Base-by-base conservation (phyloP, 1,140 invertebrate species). In the Drosophila navojoa region DNA sequence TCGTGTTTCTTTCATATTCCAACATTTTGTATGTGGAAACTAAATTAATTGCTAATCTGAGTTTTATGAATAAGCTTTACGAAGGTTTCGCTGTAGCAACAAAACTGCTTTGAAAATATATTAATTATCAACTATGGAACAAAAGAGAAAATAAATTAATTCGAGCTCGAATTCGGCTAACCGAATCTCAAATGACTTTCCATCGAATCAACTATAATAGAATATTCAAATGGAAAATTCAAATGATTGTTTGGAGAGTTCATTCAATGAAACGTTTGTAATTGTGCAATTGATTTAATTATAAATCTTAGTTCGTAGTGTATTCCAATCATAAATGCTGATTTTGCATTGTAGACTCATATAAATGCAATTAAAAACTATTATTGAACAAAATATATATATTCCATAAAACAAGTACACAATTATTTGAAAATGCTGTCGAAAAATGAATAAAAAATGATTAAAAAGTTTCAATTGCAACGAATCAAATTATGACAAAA, bases 1-100 rank as follows among this genome's bases (percentile, higher is more conserved):
- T 45, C 62, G 35, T 50, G 62, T 81, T 81, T 38, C n/a, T 62
- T 67, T 71, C 38, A 27, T 58, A 15, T 72, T 76, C 45, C 50
- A 42, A 13, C 32, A 32, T 32, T 32, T 16, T 61, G 16, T 49
- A 62, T 54, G 42, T 25, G 53, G 42, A 13, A 76, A 49, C 16
- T 38, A 53, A 61, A 47, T 61, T 29, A 50, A 59, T 69, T 50
- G 38, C 45, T 44, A 44, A 47, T 15, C 49, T 60, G 15, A 29
- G 45, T 75, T 76, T 45, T 78, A 59, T 81, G 22, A 72, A 81
- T 62, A 77, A 79, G 81, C 81, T 84, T 85, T 77, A 76, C 70
- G 55, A 55, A 79, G 81, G 81, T 84, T 84, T 84, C 81, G 81
- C 72, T 82, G 68, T 76, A 76, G 60, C 16, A 76, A 72, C 16